phyloP scores from a whole-genome alignment of 2,113 vertebrate species.

The Oncorhynchus kisutch region DNA sequence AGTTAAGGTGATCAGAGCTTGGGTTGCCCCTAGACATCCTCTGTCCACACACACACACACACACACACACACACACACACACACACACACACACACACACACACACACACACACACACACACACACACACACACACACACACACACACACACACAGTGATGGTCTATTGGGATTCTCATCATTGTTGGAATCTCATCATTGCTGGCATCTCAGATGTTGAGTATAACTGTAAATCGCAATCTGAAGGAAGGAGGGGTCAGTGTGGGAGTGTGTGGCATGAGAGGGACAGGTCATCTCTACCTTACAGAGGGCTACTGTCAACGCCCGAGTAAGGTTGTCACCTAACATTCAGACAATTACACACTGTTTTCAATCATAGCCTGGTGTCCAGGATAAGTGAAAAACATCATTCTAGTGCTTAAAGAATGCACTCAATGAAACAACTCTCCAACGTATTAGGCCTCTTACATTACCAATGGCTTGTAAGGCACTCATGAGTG shows the following conservation, averaged over 20 bases:
- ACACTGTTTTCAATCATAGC: too few relatives aligned
- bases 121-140: conserved; percentile 9
- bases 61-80: not conserved
- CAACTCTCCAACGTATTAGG: too few relatives aligned
- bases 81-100: not conserved
- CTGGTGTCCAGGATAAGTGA: too few relatives aligned
- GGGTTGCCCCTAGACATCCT: conserved; percentile 40
- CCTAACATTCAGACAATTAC: not conserved
- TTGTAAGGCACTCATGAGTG: too few relatives aligned
- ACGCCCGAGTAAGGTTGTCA: not conserved
- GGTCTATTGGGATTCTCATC: conserved; percentile 55
- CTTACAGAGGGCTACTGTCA: too few relatives aligned
- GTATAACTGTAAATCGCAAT: conserved; percentile 47
- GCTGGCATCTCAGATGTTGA: conserved; percentile 51
- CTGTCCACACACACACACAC: conserved; percentile 9
- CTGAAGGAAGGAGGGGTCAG: conserved; percentile 33
- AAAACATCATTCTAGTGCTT: too few relatives aligned
- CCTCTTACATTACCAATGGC: too few relatives aligned
- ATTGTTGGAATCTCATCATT: conserved; percentile 57
- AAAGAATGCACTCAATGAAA: too few relatives aligned
- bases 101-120: not conserved
- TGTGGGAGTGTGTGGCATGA: conserved; percentile 5
- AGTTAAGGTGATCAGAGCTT: conserved; percentile 16
- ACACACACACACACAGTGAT: conserved; percentile 43
- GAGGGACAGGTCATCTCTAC: too few relatives aligned